Conservation (phyloP, 2,797 vertebrate genomes). For the Hyperoplus immaculatus region DNA sequence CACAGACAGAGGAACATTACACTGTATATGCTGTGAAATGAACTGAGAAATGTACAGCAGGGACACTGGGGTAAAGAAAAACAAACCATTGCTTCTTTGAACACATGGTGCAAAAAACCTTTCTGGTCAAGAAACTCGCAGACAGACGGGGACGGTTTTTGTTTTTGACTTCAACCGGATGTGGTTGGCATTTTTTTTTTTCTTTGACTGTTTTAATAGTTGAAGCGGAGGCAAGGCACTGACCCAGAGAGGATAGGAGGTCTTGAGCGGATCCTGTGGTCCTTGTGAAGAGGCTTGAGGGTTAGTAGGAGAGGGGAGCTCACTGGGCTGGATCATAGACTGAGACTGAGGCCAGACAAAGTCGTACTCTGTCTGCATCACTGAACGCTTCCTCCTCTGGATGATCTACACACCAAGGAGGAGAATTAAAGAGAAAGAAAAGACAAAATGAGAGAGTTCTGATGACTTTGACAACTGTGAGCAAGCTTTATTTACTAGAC, state of each 20-base stretch:
- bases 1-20: slow-evolving; percentile 22
- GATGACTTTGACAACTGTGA: not conserved
- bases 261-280: slow-evolving; percentile 77
- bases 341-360: slow-evolving; percentile 85
- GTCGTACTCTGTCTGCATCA: slow-evolving; percentile 86
- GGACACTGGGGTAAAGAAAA: slow-evolving; percentile 5
- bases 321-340: slow-evolving; percentile 69
- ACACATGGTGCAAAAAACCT: slow-evolving; percentile 18
- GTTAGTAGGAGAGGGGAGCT: slow-evolving; percentile 76
- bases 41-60: slow-evolving; percentile 24
- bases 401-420: slow-evolving; percentile 86
- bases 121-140: slow-evolving; percentile 3
- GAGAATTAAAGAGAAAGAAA: not conserved
- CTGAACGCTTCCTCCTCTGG: slow-evolving; percentile 89
- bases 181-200: not conserved
- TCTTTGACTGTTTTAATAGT: not conserved
- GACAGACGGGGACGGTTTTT: not conserved
- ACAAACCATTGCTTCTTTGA: slow-evolving; percentile 26
- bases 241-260: slow-evolving; percentile 89
- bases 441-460: slow-evolving; percentile 5
- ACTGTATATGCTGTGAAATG: slow-evolving; percentile 16
- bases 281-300: slow-evolving; percentile 74
- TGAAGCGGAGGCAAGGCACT: slow-evolving; percentile 66
- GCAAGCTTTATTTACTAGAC: not conserved
- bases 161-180: slow-evolving; percentile 10